Percentiles rank a stretch among this genome's conserved stretches.
phyloP scores from a whole-genome alignment of 2,797 vertebrate genomes.

The Pelodytes ibericus region DNA sequence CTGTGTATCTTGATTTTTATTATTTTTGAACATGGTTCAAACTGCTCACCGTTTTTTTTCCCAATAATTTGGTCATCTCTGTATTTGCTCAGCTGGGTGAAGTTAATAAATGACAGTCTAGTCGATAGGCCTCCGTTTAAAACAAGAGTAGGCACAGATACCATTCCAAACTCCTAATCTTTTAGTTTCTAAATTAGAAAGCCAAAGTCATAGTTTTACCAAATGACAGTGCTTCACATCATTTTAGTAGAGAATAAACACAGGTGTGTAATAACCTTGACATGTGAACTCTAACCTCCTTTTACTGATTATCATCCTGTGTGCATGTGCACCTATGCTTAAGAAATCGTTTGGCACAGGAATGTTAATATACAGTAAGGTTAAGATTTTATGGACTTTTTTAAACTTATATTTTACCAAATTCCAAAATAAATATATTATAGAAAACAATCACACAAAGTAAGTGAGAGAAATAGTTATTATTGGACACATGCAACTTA shows the following conservation, averaged over 20 bases:
- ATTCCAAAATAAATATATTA: no score
- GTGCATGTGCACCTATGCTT: no score
- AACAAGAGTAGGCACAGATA: not conserved
- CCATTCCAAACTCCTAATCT: not conserved
- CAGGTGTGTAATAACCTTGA: not conserved
- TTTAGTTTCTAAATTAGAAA: conserved; percentile 19
- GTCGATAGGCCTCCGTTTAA: not conserved
- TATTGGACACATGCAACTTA: no score
- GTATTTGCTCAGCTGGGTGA: conserved; percentile 9
- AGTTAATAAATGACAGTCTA: conserved; percentile 30
- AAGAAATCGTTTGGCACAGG: no score
- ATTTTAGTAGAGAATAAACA: conserved; percentile 1
- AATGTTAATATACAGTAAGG: no score
- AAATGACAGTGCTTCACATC: not conserved
- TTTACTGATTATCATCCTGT: not conserved
- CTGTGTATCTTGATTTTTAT: no score
- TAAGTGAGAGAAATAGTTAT: no score
- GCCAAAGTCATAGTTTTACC: not conserved
- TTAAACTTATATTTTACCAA: no score
- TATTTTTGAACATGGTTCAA: no score
- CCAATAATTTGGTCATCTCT: not conserved
- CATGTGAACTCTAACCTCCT: not conserved
- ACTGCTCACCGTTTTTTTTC: no score
- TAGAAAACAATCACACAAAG: no score
- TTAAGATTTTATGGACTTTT: no score